A percentile compares a stretch with the other conserved stretches of the same genome.
Conservation (phyloP, 2,797 vertebrate genomes). For the Micrastur ruficollis region DNA sequence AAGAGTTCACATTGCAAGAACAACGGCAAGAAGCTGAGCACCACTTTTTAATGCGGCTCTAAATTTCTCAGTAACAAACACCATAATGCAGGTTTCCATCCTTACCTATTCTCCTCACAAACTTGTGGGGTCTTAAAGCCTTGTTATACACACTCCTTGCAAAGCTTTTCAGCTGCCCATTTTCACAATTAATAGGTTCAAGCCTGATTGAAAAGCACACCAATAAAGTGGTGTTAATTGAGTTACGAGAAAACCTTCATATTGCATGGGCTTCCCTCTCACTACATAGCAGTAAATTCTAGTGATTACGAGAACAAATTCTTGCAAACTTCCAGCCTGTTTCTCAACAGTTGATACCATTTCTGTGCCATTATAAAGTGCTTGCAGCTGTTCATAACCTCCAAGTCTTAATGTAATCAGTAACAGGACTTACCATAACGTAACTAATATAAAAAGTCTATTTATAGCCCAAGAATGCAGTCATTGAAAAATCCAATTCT, state of each 20-base stretch:
- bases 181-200: neutral
- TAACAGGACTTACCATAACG: conserved; percentile 54
- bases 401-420: conserved; percentile 38
- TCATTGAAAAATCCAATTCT: conserved; percentile 18
- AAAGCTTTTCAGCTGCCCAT: neutral
- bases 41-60: neutral
- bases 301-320: neutral
- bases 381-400: conserved; percentile 59
- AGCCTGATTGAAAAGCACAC: neutral
- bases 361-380: conserved; percentile 47
- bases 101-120: neutral
- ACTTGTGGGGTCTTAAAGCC: neutral
- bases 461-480: conserved; percentile 40
- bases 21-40: neutral
- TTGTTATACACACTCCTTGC: neutral
- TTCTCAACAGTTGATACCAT: conserved; percentile 31
- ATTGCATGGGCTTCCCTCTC: neutral
- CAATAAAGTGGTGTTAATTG: neutral
- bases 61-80: neutral
- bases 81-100: neutral
- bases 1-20: neutral
- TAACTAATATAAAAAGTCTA: conserved; percentile 36
- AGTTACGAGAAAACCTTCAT: neutral
- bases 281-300: neutral
- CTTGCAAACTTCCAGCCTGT: neutral